Base-by-base conservation (phyloP, 2,888 invertebrate species). In the Agriopis leucophaearia region DNA sequence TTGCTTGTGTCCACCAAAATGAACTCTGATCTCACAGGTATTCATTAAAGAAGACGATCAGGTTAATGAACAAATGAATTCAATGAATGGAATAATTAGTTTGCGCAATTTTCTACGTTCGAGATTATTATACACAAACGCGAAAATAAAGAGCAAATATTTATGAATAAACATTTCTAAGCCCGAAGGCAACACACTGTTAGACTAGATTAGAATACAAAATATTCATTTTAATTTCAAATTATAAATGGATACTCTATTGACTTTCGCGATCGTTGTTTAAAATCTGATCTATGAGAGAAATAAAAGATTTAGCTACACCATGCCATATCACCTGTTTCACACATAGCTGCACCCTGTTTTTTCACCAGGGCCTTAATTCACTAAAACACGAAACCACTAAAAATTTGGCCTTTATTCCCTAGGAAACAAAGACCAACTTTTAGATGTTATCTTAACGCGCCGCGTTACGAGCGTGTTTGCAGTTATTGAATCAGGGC, bases 211-310 rank as follows among this genome's bases (percentile, higher is more conserved):
- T 40, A 42, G 50, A 59, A 50, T 59, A 62, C 45, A 62, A 54
- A 54, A 52, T 51, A 35, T 52, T 62, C 35, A 62, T 62, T 45
- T 36, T 54, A 62, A 54, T 62, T 62, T 62, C 16, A 54, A 47
- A 62, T 62, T 36, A 54, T 18, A 35, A 44, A 61, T 52, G 38
- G 58, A 58, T 48, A 16, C 16, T 36, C 16, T 54, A 13, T 61
- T 61, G 61, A 52, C 61, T 61, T 52, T 59, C 6, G 12, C 13
- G 18, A 59, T 40, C 15, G n/a, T 50, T 48, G 58, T 8, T 13
- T 42, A 42, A 27, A 42, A 27, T 55, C 3, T 55, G 13, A 42
- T 55, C 42, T 10, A 18, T 55, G 18, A 12, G n/a, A n/a, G n/a
- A n/a, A n/a, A n/a, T n/a, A n/a, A n/a, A n/a, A n/a, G n/a, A n/a